These are phyloP conservation scores for Brachionus paranguensis DNA, from an alignment of 1,140 invertebrate genomes.

Conservation along the genomic window DNA sequence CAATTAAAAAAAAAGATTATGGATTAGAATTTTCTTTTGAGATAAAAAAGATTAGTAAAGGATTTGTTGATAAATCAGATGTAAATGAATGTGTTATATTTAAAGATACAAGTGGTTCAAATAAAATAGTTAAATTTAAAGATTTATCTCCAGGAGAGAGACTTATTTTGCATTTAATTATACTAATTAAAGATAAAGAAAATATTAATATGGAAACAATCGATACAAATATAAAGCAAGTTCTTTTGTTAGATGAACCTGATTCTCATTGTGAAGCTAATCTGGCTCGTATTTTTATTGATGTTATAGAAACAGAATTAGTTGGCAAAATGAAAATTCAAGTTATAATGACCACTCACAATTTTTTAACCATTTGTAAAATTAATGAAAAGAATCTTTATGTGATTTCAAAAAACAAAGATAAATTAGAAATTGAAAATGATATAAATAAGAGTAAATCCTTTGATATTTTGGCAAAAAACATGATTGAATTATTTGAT, in stretches of 20 bases:
- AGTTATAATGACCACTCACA: too few species aligned
- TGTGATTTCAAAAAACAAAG: too few species aligned
- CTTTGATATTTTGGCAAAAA: too few species aligned
- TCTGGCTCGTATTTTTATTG: not conserved
- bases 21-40: not conserved
- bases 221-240: not conserved
- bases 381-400: too few species aligned
- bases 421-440: too few species aligned
- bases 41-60: not conserved
- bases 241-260: not conserved
- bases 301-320: not conserved
- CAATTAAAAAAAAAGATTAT: too few species aligned
- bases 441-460: too few species aligned
- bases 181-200: not conserved
- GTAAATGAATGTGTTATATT: not conserved
- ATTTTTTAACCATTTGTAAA: too few species aligned
- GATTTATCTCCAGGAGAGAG: not conserved
- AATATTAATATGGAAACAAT: not conserved
- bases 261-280: conserved; percentile 12
- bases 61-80: too few species aligned
- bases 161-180: not conserved
- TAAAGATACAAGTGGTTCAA: not conserved
- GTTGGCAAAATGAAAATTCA: not conserved
- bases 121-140: not conserved
- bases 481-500: too few species aligned